These are phyloP conservation scores for Cerceris rybyensis DNA, from an alignment of 2,888 invertebrate genomes.

Conservation along the genomic window DNA sequence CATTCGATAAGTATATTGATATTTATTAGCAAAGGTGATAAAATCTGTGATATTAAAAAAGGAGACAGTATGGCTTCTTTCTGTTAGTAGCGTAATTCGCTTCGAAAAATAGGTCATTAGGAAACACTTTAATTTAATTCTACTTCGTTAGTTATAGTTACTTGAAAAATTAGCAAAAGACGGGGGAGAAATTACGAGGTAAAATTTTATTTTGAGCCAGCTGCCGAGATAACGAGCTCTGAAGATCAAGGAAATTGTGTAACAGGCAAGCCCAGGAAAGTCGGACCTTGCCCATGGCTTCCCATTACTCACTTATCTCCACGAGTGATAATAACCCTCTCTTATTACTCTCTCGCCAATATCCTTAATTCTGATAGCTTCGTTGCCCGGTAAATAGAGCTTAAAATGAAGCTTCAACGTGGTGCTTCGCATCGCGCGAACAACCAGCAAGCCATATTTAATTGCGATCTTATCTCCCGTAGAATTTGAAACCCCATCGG, in stretches of 20 bases:
- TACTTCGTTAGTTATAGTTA: constrained; percentile 49
- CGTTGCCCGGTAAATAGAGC: constrained; percentile 34
- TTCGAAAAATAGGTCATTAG: neutral
- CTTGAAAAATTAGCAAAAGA: constrained; percentile 24
- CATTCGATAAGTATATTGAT: too few relatives aligned
- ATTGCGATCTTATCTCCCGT: too few relatives aligned
- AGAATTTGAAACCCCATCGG: too few relatives aligned
- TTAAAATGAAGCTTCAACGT: constrained; percentile 37
- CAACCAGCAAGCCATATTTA: too few relatives aligned
- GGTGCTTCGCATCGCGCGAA: constrained; percentile 38
- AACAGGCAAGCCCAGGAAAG: neutral
- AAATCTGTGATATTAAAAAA: too few relatives aligned
- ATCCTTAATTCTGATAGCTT: constrained; percentile 46
- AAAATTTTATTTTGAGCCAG: constrained; percentile 39
- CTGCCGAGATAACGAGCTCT: constrained; percentile 43
- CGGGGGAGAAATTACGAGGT: constrained; percentile 20
- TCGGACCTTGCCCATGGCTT: neutral
- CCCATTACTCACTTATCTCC: neutral
- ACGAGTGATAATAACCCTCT: constrained; percentile 41
- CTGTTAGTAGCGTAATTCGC: too few relatives aligned
- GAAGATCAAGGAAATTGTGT: constrained; percentile 48
- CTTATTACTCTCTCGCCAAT: constrained; percentile 18
- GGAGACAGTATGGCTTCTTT: too few relatives aligned
- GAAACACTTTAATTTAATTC: neutral
- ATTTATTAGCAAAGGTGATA: too few relatives aligned